Evolutionary conservation across 2,113 vertebrate species (phyloP).

Genomic region (Gambusia affinis): DNA sequence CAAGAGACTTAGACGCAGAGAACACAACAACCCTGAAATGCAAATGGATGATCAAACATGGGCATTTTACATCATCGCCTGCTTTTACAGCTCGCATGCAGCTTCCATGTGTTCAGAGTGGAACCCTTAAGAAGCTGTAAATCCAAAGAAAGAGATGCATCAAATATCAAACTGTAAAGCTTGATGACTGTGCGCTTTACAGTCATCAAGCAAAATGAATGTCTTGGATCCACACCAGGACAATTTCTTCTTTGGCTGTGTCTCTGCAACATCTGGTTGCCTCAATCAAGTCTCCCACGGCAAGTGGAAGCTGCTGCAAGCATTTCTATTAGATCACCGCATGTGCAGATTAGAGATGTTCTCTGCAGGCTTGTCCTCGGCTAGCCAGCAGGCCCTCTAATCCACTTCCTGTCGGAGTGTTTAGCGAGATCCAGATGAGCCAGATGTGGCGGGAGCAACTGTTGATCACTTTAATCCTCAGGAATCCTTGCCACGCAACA

Average conservation of each 20-base stretch:
- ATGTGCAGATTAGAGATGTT: slow-evolving; percentile 55
- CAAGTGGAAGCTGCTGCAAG: slow-evolving; percentile 28
- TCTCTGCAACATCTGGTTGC: slow-evolving; percentile 50
- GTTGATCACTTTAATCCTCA: slow-evolving; percentile 31
- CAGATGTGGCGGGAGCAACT: slow-evolving; percentile 47
- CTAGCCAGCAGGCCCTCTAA: slow-evolving; percentile 38
- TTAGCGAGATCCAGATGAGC: slow-evolving; percentile 44
- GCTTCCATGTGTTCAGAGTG: slow-evolving; percentile 35
- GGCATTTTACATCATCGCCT: neutral
- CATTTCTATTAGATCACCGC: slow-evolving; percentile 41
- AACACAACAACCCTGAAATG: slow-evolving; percentile 56
- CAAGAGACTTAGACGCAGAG: slow-evolving; percentile 33
- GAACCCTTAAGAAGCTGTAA: neutral
- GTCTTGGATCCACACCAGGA: slow-evolving; percentile 9
- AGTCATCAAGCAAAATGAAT: neutral
- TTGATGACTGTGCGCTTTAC: neutral
- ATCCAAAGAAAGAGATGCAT: neutral
- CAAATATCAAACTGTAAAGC: too few species aligned
- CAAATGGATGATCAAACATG: slow-evolving; percentile 42
- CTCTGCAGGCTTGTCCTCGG: slow-evolving; percentile 50
- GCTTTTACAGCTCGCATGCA: slow-evolving; percentile 1
- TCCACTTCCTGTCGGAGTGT: slow-evolving; percentile 61
- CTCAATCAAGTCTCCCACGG: slow-evolving; percentile 34
- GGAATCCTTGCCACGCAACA: slow-evolving; percentile 14
- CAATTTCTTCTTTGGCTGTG: slow-evolving; percentile 14